Conservation (phyloP, 2,113 vertebrate genomes). For the Serilophus lunatus region DNA sequence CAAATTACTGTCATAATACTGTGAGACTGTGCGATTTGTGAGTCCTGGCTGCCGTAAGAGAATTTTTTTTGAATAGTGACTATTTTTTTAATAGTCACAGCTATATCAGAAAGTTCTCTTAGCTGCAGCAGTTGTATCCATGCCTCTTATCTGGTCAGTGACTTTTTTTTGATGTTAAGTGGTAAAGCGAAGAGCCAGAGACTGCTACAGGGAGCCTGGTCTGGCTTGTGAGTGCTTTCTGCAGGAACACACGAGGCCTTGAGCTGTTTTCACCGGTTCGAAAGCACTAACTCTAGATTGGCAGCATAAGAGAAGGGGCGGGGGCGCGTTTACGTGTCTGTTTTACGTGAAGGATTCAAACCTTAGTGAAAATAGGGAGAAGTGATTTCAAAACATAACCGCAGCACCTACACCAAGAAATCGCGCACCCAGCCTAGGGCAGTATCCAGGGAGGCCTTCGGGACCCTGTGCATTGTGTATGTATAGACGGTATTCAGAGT, state of each 20-base stretch:
- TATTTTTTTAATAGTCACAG: neutral
- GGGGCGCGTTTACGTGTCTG: rapidly evolving
- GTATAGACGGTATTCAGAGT: neutral
- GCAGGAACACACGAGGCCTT: neutral
- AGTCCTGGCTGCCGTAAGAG: neutral
- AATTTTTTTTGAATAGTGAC: neutral
- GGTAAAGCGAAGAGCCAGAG: neutral
- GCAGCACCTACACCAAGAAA: neutral
- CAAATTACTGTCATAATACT: neutral
- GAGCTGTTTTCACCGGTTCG: neutral
- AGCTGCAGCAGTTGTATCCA: neutral
- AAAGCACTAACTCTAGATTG: neutral
- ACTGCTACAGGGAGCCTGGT: neutral
- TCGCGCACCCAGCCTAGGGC: rapidly evolving
- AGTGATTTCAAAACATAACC: neutral
- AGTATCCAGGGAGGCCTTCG: neutral
- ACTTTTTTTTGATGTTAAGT: neutral
- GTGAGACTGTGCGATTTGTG: too few species aligned
- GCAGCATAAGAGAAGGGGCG: neutral
- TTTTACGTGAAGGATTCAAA: neutral
- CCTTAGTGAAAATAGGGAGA: neutral
- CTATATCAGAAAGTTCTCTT: neutral
- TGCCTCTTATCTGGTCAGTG: neutral
- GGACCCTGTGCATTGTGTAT: neutral
- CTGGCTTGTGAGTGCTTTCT: neutral